phyloP scores from a whole-genome alignment of 64 coral and sea anemone genomes.

The Montipora efflorescens region DNA sequence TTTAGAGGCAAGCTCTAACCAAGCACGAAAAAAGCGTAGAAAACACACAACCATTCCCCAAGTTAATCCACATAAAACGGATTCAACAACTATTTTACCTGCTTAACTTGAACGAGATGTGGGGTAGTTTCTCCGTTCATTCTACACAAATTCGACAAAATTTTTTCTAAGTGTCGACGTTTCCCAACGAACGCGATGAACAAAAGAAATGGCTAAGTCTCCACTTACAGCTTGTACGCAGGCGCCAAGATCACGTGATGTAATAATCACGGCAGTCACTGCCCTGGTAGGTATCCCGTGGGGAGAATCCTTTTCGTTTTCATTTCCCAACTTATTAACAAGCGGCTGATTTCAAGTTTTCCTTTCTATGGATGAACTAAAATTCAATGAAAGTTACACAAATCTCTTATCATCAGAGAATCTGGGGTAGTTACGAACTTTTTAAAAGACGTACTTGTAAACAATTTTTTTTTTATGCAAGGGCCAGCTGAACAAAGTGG shows the following conservation, averaged over 20 bases:
- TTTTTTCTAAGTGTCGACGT: conserved; percentile 79
- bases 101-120: conserved; percentile 1
- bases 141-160: conserved; percentile 33
- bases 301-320: not conserved
- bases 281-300: not conserved
- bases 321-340: too few relatives aligned
- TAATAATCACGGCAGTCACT: not conserved
- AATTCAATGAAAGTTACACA: too few relatives aligned
- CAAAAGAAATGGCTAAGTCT: conserved; percentile 78
- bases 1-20: conserved; percentile 24
- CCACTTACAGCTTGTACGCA: conserved; percentile 66
- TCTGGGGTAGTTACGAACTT: too few relatives aligned
- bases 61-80: conserved; percentile 19
- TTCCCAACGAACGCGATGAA: conserved; percentile 55
- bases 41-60: not conserved
- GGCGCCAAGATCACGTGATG: conserved; percentile 61
- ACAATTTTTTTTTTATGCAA: too few relatives aligned
- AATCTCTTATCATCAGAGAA: too few relatives aligned
- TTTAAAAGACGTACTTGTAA: too few relatives aligned
- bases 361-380: too few relatives aligned
- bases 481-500: too few relatives aligned
- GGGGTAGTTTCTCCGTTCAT: conserved; percentile 75
- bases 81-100: conserved; percentile 51
- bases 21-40: conserved; percentile 44
- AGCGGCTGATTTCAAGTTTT: too few relatives aligned